Base-by-base conservation (phyloP, 2,113 vertebrate species). In the Erythrocercus mccallii region DNA sequence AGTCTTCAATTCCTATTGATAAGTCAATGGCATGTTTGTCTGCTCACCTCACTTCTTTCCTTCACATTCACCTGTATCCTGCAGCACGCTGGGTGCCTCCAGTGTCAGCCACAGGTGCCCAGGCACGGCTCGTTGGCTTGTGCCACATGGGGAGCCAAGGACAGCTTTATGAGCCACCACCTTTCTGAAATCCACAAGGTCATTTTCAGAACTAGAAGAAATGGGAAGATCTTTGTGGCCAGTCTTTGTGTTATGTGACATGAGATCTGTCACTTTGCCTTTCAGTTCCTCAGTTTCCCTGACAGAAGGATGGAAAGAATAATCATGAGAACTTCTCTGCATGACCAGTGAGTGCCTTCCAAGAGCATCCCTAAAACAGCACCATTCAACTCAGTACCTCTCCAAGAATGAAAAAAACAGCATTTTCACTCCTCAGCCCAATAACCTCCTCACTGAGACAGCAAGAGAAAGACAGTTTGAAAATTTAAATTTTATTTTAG, bases 71-170 rank as follows among this genome's bases (percentile, higher is more conserved):
- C 33, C 21, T 12, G 5, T 47, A 19, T 23, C 70, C 73, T 65
- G 57, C 35, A 66, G 47, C 40, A 48, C 7, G 19, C 33, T 64
- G 51, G 40, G 22, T 62, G 47, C 5, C 61, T 23, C 10, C 57
- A 64, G 27, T 4, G 5, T 10, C 23, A 72, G 7, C 8, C 44
- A 30, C 11, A 47, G 53, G 13, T 6, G 9, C 27, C 44, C 10
- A 12, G 30, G 19, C 3, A 0, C 18, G 35, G 38, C 22, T 61
- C 3, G 0, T 30, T n/a, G 42, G 7, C 33, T 71, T 28, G 18
- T 50, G 25, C 38, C 21, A 8, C 7, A 3, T 10, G 33, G 44
- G 38, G 53, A 47, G 12, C 12, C 53, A 38, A 51, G 33, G 31
- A 23, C 7, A 80, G 11, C 44, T 60, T 54, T 50, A 27, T 45